Base-by-base conservation (phyloP, 2,888 invertebrate species). In the Drosophila fungiperda region DNA sequence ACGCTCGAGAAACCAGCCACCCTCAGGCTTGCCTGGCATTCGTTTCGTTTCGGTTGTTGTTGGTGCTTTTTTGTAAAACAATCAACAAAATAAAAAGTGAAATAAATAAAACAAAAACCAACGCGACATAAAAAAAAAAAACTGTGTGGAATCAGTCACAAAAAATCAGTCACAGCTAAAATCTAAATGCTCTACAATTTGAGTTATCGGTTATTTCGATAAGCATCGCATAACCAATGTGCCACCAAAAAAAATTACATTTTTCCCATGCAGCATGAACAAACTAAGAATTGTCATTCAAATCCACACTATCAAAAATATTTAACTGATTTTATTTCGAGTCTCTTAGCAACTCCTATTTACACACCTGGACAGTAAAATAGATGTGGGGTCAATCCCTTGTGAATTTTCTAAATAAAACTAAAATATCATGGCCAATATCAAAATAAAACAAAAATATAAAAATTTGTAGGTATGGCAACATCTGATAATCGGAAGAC, bases 71-170 rank as follows among this genome's bases (percentile, higher is more conserved):
- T 82, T 82, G 72, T 77, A 82, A 86, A 89, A 89, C 83, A 86
- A 86, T 89, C 86, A 86, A 78, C 82, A 77, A 84, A 82, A 82
- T 83, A 81, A 87, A 80, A 77, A 72, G 78, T 59, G 71, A 73
- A 80, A 80, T 78, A 76, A 82, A 82, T 80, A 80, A 80, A 78
- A 80, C 71, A 70, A 72, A 72, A 75, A 78, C 72, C 59, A 52
- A 76, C 73, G 68, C 65, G 66, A 77, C 82, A 72, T 61, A 69
- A 60, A 45, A 57, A 29, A 38, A 36, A 52, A 78, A 36, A 42
- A 63, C 53, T 55, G 38, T 68, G 52, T 60, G 72, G 59, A 68
- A 65, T 64, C 52, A 49, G 59, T 59, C 42, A 49, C 23, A 59
- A 29, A 36, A 12, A 45, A 49, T n/a, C 1, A 48, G 45, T 68